Evolutionary conservation across 2,113 vertebrate species (phyloP).

Genomic region (Myrmecobius fasciatus): DNA sequence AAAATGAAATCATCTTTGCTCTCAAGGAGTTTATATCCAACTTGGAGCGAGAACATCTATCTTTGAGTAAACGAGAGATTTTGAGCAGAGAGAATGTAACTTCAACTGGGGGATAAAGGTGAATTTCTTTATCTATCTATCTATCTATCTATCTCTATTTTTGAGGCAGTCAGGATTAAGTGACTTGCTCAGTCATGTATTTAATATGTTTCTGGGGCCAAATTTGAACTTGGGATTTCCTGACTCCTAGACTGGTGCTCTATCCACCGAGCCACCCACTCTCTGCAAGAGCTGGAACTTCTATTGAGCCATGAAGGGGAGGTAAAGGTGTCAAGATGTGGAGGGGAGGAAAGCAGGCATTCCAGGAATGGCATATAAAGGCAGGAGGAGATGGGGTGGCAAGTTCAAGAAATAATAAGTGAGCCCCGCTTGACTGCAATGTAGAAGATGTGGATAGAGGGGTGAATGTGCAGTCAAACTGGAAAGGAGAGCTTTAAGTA

Average conservation of each 20-base stretch:
- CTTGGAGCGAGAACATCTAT: background rate
- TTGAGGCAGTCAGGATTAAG: too few species aligned
- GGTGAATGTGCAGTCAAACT: background rate
- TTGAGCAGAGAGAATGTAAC: background rate
- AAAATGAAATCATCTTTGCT: background rate
- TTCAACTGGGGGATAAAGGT: background rate
- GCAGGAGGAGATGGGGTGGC: background rate
- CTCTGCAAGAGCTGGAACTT: background rate
- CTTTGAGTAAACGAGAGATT: background rate
- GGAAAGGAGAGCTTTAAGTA: background rate
- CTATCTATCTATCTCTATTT: too few species aligned
- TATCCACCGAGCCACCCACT: too few species aligned
- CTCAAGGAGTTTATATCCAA: background rate
- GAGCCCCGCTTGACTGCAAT: conserved; percentile 13
- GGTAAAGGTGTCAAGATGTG: background rate
- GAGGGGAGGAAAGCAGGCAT: background rate
- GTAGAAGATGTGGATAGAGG: background rate
- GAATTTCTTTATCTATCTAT: too few species aligned
- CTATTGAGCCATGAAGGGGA: background rate
- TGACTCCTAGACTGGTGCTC: too few species aligned
- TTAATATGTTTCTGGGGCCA: too few species aligned
- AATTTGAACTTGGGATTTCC: too few species aligned
- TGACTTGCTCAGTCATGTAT: too few species aligned
- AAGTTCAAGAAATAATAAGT: conserved; percentile 28
- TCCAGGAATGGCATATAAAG: background rate